These are phyloP conservation scores for Gymnoscelis rufifasciata DNA, from an alignment of 2,888 invertebrate genomes.

Conservation along the genomic window DNA sequence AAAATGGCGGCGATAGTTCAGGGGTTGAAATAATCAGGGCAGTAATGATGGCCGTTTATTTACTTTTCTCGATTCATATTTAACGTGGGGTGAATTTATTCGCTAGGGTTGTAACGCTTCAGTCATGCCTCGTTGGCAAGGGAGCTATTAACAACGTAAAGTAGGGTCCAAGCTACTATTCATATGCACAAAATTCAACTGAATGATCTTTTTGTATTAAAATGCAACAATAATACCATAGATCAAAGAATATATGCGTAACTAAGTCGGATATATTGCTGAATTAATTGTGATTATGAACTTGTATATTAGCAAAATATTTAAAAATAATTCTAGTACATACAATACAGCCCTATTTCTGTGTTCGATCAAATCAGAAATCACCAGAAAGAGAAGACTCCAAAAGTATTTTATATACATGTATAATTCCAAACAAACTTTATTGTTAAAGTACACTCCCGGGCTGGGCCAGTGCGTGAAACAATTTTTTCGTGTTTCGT, in stretches of 20 bases:
- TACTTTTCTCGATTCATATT: slow-evolving; percentile 74
- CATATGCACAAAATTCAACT: slow-evolving; percentile 25
- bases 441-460: no score
- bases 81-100: slow-evolving; percentile 46
- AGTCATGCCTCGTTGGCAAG: slow-evolving; percentile 70
- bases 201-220: slow-evolving; percentile 15
- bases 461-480: no score
- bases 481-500: no score
- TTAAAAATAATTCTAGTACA: no score
- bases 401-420: no score
- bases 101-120: slow-evolving; percentile 49
- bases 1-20: slow-evolving; percentile 65
- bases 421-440: no score
- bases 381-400: no score
- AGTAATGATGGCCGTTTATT: slow-evolving; percentile 73
- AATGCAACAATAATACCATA: slow-evolving; percentile 3
- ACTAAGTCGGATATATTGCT: slow-evolving; percentile 3
- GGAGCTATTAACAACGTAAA: slow-evolving; percentile 34
- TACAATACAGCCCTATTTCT: no score
- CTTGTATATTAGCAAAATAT: no score
- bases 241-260: neutral
- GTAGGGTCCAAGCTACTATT: slow-evolving; percentile 19
- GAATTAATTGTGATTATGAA: neutral
- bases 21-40: slow-evolving; percentile 73
- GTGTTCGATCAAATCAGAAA: no score